Evolutionary conservation across 2,113 vertebrate genomes (phyloP).

Genomic region (Takifugu bimaculatus): DNA sequence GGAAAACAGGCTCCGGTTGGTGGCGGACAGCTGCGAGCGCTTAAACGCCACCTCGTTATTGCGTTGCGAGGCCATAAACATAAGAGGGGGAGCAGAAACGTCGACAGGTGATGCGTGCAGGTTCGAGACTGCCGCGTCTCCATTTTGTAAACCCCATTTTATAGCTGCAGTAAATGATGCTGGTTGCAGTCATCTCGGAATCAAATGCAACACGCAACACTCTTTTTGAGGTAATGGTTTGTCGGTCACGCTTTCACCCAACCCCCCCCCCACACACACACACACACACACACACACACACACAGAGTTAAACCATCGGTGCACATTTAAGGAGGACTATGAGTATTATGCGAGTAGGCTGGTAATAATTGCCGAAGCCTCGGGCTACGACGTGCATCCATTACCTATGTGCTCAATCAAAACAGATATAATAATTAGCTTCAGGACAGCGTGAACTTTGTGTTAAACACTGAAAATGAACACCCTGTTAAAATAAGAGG

Average conservation of each 20-base stretch:
- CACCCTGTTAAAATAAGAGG: background rate
- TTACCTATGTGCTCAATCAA: constrained; percentile 8
- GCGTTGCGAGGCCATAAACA: too few species aligned
- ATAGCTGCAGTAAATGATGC: constrained; percentile 1
- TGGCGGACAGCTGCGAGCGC: too few species aligned
- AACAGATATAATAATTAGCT: constrained; percentile 7
- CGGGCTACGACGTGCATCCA: constrained; percentile 15
- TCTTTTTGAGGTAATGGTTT: constrained; percentile 7
- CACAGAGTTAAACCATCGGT: constrained; percentile 1
- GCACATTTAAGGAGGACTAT: constrained; percentile 7
- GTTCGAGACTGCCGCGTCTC: too few species aligned
- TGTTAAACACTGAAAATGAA: constrained; percentile 15
- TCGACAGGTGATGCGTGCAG: too few species aligned
- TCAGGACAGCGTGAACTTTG: constrained; percentile 7
- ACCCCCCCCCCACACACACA: background rate
- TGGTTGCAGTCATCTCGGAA: background rate
- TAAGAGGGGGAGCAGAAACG: too few species aligned
- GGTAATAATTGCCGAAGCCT: constrained; percentile 11
- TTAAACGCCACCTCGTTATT: too few species aligned
- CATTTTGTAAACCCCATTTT: too few species aligned
- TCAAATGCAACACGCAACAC: constrained; percentile 4
- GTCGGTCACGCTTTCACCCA: constrained; percentile 7
- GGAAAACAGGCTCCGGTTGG: too few species aligned
- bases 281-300: constrained; percentile 18
- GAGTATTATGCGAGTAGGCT: background rate